phyloP scores from a whole-genome alignment of 2,113 vertebrate species.

The Amphiprion ocellaris region DNA sequence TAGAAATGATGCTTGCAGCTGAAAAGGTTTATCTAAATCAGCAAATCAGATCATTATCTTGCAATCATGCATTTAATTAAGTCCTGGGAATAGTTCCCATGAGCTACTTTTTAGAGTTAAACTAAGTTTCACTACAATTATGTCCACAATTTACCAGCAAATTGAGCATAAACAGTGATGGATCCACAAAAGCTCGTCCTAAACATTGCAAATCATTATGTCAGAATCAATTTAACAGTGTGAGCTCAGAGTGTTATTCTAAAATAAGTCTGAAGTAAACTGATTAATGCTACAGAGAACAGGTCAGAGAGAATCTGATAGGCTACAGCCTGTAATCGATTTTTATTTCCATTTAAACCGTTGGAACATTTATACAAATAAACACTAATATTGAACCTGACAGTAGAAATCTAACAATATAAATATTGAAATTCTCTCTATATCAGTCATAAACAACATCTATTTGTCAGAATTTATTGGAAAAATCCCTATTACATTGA shows the following conservation, averaged over 20 bases:
- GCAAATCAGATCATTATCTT: too few relatives aligned
- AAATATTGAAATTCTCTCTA: slow-evolving; percentile 58
- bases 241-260: too few relatives aligned
- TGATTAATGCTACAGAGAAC: slow-evolving; percentile 32
- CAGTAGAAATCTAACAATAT: slow-evolving; percentile 77
- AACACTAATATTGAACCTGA: slow-evolving; percentile 67
- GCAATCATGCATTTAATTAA: too few relatives aligned
- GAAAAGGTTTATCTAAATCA: too few relatives aligned
- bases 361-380: slow-evolving; percentile 75
- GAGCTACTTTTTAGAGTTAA: too few relatives aligned
- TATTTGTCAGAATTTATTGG: slow-evolving; percentile 43
- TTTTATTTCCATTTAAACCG: slow-evolving; percentile 74
- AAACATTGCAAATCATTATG: too few relatives aligned
- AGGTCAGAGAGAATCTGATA: slow-evolving; percentile 38
- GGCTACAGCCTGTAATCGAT: slow-evolving; percentile 52
- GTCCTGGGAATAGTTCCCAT: too few relatives aligned
- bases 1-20: too few relatives aligned
- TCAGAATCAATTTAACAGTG: too few relatives aligned
- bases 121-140: not conserved
- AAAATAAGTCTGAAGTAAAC: not conserved
- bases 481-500: slow-evolving; percentile 48
- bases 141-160: not conserved
- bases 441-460: slow-evolving; percentile 60
- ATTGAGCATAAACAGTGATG: not conserved
- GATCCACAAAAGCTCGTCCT: too few relatives aligned